Base-by-base conservation (phyloP, 2,888 invertebrate species). In the Gnatocerus cornutus region DNA sequence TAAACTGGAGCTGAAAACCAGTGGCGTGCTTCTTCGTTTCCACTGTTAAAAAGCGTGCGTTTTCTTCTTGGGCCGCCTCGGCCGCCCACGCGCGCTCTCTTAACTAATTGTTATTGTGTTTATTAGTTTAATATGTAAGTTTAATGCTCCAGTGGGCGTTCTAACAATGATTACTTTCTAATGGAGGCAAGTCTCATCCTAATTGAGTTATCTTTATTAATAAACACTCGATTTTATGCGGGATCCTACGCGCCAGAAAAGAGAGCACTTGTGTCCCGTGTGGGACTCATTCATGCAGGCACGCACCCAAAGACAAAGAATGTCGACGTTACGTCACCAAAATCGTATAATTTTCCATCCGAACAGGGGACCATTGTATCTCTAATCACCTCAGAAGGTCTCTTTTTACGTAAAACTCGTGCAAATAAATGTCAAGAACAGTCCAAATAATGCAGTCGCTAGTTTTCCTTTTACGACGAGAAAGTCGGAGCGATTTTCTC, bases 201-300 rank as follows among this genome's bases (percentile, higher is more conserved):
- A 77, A 79, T 78, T 78, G 76, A 78, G 77, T 78, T 78, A 79
- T 78, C 74, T 77, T 75, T 76, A 76, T 75, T 77, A 77, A 77
- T 75, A 61, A 67, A 64, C 64, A 39, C 64, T 64, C 43, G 27
- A 45, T 53, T 64, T 64, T 43, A 64, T 64, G 64, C 29, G 5
- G 53, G 10, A 53, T 27, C 64, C 64, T 53, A 64, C 64, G 64
- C 64, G 16, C 8, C 46, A 41, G 12, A 52, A 63, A 52, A 10
- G 50, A 43, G 63, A 63, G 48, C 29, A 64, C 64, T 64, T 43
- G 30, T 48, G 56, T 13, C 30, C n/a, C 16, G 64, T 45, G 64
- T 64, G 30, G 64, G 64, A 53, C 43, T 53, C 29, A 13, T 62
- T 64, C 64, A 64, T 59, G 45, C 59, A 59, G 45, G 14, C 59